phyloP scores from a whole-genome alignment of 2,888 invertebrate genomes.

The Priocnemis perturbator region DNA sequence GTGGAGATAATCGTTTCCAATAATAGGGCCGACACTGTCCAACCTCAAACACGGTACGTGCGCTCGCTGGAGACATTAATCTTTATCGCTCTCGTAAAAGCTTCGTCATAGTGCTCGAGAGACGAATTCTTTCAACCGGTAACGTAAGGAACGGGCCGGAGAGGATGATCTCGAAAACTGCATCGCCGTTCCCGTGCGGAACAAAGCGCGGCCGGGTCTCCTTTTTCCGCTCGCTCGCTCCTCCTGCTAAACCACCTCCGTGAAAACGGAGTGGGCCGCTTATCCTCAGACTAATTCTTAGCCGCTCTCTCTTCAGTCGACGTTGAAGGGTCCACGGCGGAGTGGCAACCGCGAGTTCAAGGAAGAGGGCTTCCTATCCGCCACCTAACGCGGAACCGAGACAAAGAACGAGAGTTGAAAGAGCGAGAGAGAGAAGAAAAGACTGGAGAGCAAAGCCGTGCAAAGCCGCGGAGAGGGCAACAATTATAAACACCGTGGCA shows the following conservation, averaged over 20 bases:
- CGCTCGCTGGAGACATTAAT: neutral
- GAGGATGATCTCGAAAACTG: no score
- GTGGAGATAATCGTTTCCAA: no score
- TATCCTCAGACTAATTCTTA: constrained; percentile 61
- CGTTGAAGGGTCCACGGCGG: constrained; percentile 47
- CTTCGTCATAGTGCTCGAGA: neutral
- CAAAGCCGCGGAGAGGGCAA: constrained; percentile 54
- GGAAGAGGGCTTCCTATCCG: no score
- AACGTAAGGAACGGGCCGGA: no score
- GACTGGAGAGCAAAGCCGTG: constrained; percentile 42
- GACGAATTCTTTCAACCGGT: constrained; percentile 24
- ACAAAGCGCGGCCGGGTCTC: constrained; percentile 32
- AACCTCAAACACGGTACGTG: neutral
- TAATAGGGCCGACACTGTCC: neutral
- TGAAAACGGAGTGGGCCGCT: constrained; percentile 12
- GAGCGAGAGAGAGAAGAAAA: constrained; percentile 31
- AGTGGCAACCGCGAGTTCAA: constrained; percentile 39
- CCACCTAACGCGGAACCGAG: no score
- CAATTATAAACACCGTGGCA: constrained; percentile 68
- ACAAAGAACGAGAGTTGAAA: constrained; percentile 23
- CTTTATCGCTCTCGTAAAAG: constrained; percentile 5
- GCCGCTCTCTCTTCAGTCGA: constrained; percentile 43
- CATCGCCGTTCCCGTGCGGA: constrained; percentile 33
- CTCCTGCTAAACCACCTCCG: constrained; percentile 6
- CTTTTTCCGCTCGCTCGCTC: constrained; percentile 12